Conservation (phyloP, 2,113 vertebrate species). For the Sturnira hondurensis region DNA sequence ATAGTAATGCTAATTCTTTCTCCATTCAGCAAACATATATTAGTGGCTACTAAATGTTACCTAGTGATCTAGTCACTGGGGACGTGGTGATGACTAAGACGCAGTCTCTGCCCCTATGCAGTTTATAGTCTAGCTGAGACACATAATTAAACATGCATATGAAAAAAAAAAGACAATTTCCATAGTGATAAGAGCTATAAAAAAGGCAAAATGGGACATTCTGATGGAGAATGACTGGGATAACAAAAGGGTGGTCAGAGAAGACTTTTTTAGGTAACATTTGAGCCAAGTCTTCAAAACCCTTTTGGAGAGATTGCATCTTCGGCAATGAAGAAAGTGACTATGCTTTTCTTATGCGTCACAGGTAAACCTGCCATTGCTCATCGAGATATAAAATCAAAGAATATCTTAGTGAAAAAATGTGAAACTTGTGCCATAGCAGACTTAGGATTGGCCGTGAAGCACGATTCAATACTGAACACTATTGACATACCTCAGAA, state of each 20-base stretch:
- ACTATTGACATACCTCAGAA: conserved; percentile 94
- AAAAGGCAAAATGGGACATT: neutral
- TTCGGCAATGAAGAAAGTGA: neutral
- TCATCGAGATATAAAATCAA: conserved; percentile 98
- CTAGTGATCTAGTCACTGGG: neutral
- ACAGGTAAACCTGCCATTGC: conserved; percentile 97
- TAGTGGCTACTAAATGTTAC: neutral
- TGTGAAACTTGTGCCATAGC: conserved; percentile 94
- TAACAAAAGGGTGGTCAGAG: neutral
- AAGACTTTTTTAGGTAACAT: neutral
- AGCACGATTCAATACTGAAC: conserved; percentile 92
- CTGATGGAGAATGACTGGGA: neutral
- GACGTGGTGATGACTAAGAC: neutral
- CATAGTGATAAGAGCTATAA: neutral
- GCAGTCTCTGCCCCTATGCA: neutral
- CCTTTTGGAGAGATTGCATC: neutral
- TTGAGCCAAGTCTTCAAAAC: neutral
- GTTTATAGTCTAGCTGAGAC: neutral
- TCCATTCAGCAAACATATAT: neutral
- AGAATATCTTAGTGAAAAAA: conserved; percentile 97
- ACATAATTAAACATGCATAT: neutral
- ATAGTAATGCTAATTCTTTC: neutral
- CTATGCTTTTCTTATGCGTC: neutral
- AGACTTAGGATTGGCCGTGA: conserved; percentile 95
- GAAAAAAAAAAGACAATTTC: neutral